Percentiles rank a stretch among this genome's conserved stretches.
Evolutionary conservation across 1,140 invertebrate genomes (phyloP).

Genomic region (Scaptomyza hsui): DNA sequence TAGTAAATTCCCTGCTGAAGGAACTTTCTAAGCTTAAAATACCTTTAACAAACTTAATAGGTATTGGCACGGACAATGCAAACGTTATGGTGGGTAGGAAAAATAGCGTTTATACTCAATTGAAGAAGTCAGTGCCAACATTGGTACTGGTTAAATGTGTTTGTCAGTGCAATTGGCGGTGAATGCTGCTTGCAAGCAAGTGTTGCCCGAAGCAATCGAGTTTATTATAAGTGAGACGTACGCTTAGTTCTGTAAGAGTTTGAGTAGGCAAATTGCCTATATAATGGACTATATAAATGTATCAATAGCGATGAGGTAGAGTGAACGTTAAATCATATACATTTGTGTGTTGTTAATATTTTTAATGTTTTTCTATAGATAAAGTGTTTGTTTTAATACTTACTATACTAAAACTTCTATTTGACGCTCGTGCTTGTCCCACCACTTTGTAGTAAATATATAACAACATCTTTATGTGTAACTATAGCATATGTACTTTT

Average conservation of each 20-base stretch:
- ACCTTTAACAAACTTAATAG: constrained; percentile 10
- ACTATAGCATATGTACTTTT: too few relatives aligned
- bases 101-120: constrained; percentile 15
- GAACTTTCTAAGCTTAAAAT: not conserved
- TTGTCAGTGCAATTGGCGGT: constrained; percentile 29
- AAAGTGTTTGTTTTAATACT: too few relatives aligned
- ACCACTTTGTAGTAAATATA: too few relatives aligned
- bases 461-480: too few relatives aligned
- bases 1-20: not conserved
- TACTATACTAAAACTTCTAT: too few relatives aligned
- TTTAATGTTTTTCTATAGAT: too few relatives aligned
- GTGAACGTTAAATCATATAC: not conserved
- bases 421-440: too few relatives aligned
- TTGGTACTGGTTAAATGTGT: constrained; percentile 24
- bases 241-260: constrained; percentile 21
- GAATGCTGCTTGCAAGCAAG: constrained; percentile 15
- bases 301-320: constrained; percentile 11
- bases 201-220: constrained; percentile 9
- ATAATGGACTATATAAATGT: constrained; percentile 9
- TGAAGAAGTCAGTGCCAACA: constrained; percentile 3
- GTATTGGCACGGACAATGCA: constrained; percentile 23
- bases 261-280: constrained; percentile 21
- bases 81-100: constrained; percentile 16
- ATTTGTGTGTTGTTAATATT: too few relatives aligned
- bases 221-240: constrained; percentile 22